Base-by-base conservation (phyloP, 2,888 invertebrate genomes). In the Macrosiphum euphorbiae region DNA sequence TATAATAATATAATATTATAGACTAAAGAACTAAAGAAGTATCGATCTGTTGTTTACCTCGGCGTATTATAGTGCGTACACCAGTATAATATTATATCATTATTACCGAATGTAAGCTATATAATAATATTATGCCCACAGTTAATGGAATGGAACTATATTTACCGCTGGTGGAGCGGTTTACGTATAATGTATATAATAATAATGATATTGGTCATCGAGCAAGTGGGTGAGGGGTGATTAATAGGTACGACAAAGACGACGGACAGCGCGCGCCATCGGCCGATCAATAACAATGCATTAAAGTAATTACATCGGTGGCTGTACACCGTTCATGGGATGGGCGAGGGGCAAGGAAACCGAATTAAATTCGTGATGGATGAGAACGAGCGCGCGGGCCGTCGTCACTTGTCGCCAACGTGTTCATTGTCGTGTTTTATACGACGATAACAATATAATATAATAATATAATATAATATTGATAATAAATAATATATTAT, bases 81-180 rank as follows among this genome's bases (percentile, higher is more conserved):
- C 13, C 35, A 35, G 61, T n/a, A 47, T n/a, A 78, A 47, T n/a
- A 78, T 78, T 35, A 78, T 35, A 78, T 78, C 78, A 85, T 44
- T 44, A 85, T 85, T 28, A 28, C 85, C 78, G 78, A 78, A 78
- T 78, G 35, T 78, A 78, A 35, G 20, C 35, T 35, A 35, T 78
- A 35, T 78, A 78, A 78, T 20, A 78, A 20, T 78, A 78, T 86
- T 47, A 41, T 58, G 16, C 26, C 4, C 41, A 20, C 11, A 41
- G 88, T 88, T 44, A 88, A 88, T 88, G 88, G 88, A 88, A 88
- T 88, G 88, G 88, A 88, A 88, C 88, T 28, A 88, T 41, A 47
- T 86, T 86, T 41, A 87, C 16, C 87, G 50, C 87, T 20, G 52
- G 20, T 16, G 44, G 47, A 86, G 47, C 87, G 50, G 50, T 52